Percentiles rank a stretch among this genome's conserved stretches.
Evolutionary conservation across 1,140 invertebrate species (phyloP).

Genomic region (Drosophila malerkotliana): DNA sequence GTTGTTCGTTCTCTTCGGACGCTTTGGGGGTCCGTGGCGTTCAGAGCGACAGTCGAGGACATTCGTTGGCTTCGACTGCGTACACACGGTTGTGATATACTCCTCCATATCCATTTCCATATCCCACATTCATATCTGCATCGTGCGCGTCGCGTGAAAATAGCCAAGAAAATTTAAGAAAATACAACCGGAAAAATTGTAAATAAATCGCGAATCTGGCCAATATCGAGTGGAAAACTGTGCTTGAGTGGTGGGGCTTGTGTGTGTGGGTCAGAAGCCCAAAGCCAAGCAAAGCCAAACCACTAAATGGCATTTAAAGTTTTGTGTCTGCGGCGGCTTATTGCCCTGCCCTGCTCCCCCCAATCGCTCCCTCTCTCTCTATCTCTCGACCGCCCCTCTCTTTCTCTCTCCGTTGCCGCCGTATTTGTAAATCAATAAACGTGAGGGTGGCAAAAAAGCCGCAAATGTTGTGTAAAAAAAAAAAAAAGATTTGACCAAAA

Average conservation of each 20-base stretch:
- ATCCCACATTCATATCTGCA: slow-evolving; percentile 27
- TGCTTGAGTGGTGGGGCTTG: slow-evolving; percentile 16
- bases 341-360: slow-evolving; percentile 56
- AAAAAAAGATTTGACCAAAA: slow-evolving; percentile 1
- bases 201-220: slow-evolving; percentile 11
- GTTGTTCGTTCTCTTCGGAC: slow-evolving; percentile 43
- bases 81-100: slow-evolving; percentile 81
- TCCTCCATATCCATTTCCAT: slow-evolving; percentile 35
- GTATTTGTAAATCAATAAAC: slow-evolving; percentile 82
- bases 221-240: slow-evolving; percentile 7
- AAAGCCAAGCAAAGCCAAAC: slow-evolving; percentile 64
- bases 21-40: slow-evolving; percentile 40
- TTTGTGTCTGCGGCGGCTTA: slow-evolving; percentile 69
- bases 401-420: slow-evolving; percentile 37
- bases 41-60: slow-evolving; percentile 52
- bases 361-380: slow-evolving; percentile 3
- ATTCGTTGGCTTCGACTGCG: slow-evolving; percentile 76
- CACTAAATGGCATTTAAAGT: slow-evolving; percentile 75
- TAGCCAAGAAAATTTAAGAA: slow-evolving; percentile 33
- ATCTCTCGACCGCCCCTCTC: slow-evolving; percentile 7
- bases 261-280: slow-evolving; percentile 7
- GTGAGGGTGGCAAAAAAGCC: slow-evolving; percentile 76
- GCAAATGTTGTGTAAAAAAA: slow-evolving; percentile 65
- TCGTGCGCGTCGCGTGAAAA: slow-evolving; percentile 66
- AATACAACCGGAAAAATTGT: slow-evolving; percentile 34